These are phyloP conservation scores for Beris chalybata DNA, from an alignment of 2,888 invertebrate genomes.

Conservation along the genomic window DNA sequence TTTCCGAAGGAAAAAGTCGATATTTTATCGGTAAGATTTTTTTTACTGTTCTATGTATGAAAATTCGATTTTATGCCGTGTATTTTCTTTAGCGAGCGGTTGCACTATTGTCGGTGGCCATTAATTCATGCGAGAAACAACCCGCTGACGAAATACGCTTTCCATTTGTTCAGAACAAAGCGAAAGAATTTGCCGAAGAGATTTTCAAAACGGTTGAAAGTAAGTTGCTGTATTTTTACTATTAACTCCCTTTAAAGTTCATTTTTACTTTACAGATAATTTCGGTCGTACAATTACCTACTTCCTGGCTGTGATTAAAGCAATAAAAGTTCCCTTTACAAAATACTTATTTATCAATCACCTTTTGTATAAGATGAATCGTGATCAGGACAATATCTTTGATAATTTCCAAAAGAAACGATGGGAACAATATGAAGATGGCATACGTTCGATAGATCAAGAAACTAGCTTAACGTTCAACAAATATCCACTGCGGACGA, in stretches of 20 bases:
- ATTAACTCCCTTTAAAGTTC: too few relatives aligned
- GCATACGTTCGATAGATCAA: neutral
- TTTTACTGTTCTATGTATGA: neutral
- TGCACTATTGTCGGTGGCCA: conserved; percentile 47
- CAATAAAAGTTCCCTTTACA: conserved; percentile 47
- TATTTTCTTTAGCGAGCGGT: conserved; percentile 44
- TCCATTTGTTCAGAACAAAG: conserved; percentile 46
- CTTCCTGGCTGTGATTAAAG: conserved; percentile 46
- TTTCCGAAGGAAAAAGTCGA: conserved; percentile 43
- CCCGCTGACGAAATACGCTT: conserved; percentile 45
- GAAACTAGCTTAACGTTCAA: neutral
- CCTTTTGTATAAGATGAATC: conserved; percentile 43
- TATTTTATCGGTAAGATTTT: conserved; percentile 46
- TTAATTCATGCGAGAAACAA: conserved; percentile 49
- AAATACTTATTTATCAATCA: conserved; percentile 49
- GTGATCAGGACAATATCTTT: conserved; percentile 41
- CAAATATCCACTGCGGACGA: conserved; percentile 32
- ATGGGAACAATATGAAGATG: conserved; percentile 47
- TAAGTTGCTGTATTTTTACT: conserved; percentile 18
- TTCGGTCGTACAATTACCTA: conserved; percentile 41
- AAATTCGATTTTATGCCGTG: neutral
- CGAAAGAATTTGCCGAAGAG: conserved; percentile 45
- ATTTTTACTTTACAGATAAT: neutral
- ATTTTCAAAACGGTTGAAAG: conserved; percentile 50
- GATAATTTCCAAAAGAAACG: conserved; percentile 47